Percentiles rank a stretch among this genome's conserved stretches.
Evolutionary conservation across 2,113 vertebrate genomes (phyloP).

Genomic region (Proterorhinus semilunaris): DNA sequence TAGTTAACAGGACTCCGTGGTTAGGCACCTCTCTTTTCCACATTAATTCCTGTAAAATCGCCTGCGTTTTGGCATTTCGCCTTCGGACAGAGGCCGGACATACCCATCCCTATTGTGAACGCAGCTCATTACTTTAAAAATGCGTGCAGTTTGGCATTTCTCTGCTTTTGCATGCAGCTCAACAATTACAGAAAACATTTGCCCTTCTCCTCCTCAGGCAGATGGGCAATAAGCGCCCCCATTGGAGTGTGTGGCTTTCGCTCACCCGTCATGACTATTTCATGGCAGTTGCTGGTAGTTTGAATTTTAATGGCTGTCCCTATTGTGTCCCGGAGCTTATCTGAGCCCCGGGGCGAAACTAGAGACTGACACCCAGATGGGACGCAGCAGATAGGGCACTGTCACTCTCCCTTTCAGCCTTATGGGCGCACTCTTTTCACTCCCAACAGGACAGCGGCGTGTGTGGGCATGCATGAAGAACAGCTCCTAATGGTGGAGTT

Average conservation of each 20-base stretch:
- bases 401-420: slow-evolving; percentile 62
- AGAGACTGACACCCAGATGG: slow-evolving; percentile 70
- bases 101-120: not conserved
- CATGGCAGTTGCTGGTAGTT: slow-evolving; percentile 64
- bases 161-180: not conserved
- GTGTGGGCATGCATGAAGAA: slow-evolving; percentile 11
- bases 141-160: not conserved
- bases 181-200: slow-evolving; percentile 16
- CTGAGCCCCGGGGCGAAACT: slow-evolving; percentile 63
- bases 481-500: slow-evolving; percentile 8
- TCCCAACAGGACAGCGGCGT: slow-evolving; percentile 16
- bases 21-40: not conserved
- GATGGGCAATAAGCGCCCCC: slow-evolving; percentile 20
- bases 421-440: slow-evolving; percentile 51
- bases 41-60: not conserved
- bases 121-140: not conserved
- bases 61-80: not conserved
- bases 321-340: slow-evolving; percentile 64
- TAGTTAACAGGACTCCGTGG: not conserved
- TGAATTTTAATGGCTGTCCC: slow-evolving; percentile 68
- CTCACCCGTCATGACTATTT: slow-evolving; percentile 70
- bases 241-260: slow-evolving; percentile 52
- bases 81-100: too few species aligned
- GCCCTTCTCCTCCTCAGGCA: slow-evolving; percentile 9
- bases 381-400: slow-evolving; percentile 62